Conservation (phyloP, 2,888 invertebrate genomes). For the Ochropleura leucogaster region DNA sequence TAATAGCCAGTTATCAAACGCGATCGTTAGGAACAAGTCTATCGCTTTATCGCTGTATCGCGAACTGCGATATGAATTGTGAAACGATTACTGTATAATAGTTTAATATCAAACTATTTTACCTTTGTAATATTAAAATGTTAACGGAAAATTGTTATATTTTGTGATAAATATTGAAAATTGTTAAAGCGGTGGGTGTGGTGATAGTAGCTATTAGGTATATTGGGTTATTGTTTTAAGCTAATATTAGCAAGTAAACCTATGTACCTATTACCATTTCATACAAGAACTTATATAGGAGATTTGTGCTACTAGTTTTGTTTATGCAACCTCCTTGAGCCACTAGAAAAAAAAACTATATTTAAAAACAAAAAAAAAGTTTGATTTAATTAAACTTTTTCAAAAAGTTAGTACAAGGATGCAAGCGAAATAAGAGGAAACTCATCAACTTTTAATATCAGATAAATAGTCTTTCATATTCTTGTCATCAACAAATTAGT, state of each 20-base stretch:
- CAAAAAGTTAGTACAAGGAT: no score
- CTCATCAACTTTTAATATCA: constrained; percentile 21
- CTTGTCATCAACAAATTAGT: constrained; percentile 1
- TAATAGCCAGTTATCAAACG: constrained; percentile 57
- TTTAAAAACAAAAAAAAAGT: no score
- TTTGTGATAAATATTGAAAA: constrained; percentile 11
- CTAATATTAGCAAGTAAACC: background rate
- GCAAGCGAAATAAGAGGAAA: constrained; percentile 5
- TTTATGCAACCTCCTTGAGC: no score
- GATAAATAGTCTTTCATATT: constrained; percentile 20
- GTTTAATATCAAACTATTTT: constrained; percentile 44
- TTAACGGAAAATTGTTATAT: constrained; percentile 29
- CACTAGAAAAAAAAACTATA: no score
- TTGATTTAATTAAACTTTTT: no score
- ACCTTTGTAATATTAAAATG: constrained; percentile 30
- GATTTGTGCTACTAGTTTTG: background rate
- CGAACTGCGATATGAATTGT: constrained; percentile 52
- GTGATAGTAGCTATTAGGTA: background rate
- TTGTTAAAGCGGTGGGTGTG: constrained; percentile 21
- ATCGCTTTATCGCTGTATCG: constrained; percentile 32
- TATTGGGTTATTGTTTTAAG: background rate
- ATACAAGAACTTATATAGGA: background rate
- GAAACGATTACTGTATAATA: constrained; percentile 52
- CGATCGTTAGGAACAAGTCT: constrained; percentile 46
- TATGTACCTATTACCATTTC: background rate